phyloP scores from a whole-genome alignment of 2,888 invertebrate genomes.

The Harpalus rufipes region DNA sequence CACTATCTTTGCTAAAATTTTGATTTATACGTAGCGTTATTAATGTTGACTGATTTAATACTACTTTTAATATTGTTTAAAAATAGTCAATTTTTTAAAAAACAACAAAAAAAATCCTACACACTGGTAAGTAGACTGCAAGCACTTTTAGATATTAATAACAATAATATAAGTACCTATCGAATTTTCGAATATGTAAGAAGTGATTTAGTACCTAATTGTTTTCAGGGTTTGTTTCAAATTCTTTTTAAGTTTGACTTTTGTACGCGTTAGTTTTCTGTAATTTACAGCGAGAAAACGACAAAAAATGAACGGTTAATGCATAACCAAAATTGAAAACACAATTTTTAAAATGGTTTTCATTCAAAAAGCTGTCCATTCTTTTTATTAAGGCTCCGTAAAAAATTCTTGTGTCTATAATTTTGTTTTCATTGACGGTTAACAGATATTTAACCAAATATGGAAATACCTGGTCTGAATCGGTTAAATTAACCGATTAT shows the following conservation, averaged over 20 bases:
- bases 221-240: slow-evolving; percentile 48
- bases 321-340: too few species aligned
- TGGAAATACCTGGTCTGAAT: too few species aligned
- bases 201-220: slow-evolving; percentile 49
- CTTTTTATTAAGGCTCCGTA: too few species aligned
- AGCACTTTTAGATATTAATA: slow-evolving; percentile 52
- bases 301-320: too few species aligned
- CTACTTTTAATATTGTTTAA: slow-evolving; percentile 62
- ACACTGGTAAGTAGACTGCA: slow-evolving; percentile 58
- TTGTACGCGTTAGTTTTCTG: slow-evolving; percentile 39
- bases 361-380: too few species aligned
- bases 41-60: slow-evolving; percentile 66
- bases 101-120: slow-evolving; percentile 19
- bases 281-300: neutral
- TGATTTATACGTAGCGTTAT: slow-evolving; percentile 61
- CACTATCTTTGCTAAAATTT: slow-evolving; percentile 44
- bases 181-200: slow-evolving; percentile 28
- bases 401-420: too few species aligned
- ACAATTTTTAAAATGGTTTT: too few species aligned
- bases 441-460: too few species aligned
- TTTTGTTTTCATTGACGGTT: too few species aligned
- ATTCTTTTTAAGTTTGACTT: slow-evolving; percentile 12
- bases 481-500: too few species aligned
- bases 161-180: slow-evolving; percentile 39
- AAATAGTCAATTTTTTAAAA: slow-evolving; percentile 35